phyloP scores from a whole-genome alignment of 2,888 invertebrate species.

The Proisotoma minuta region DNA sequence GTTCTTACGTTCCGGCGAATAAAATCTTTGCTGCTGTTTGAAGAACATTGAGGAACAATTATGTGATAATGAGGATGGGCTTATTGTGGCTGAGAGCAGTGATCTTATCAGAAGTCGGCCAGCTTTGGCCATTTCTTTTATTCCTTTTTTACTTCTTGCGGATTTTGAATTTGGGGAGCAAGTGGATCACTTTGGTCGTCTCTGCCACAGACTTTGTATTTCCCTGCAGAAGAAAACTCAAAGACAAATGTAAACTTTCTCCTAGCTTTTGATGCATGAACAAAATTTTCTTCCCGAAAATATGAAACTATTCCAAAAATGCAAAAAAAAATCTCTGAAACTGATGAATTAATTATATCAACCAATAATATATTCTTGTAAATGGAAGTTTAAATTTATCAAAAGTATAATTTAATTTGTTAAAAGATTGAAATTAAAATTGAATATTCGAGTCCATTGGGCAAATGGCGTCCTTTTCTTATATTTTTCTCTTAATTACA shows the following conservation, averaged over 20 bases:
- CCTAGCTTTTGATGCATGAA: constrained; percentile 9
- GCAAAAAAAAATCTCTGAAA: too few relatives aligned
- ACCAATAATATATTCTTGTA: too few relatives aligned
- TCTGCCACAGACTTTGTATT: constrained; percentile 2
- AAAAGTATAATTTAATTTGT: too few relatives aligned
- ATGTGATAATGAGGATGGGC: too few relatives aligned
- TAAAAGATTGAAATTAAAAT: too few relatives aligned
- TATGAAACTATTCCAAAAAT: neutral
- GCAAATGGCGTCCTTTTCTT: too few relatives aligned
- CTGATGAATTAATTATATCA: too few relatives aligned
- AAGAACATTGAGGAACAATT: neutral
- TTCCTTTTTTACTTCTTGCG: neutral
- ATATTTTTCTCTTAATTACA: too few relatives aligned
- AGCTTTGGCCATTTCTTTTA: neutral
- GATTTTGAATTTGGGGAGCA: constrained; percentile 4
- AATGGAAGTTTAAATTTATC: too few relatives aligned
- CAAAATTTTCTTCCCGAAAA: neutral
- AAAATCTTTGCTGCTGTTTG: neutral
- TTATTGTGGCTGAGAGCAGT: neutral
- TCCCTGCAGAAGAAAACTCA: too few relatives aligned
- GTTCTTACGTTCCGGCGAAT: constrained; percentile 7
- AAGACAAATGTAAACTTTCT: too few relatives aligned
- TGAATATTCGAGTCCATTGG: too few relatives aligned
- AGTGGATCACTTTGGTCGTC: neutral
- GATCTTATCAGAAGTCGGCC: neutral